phyloP scores from a whole-genome alignment of 1,140 invertebrate genomes.

The Tenebrio molitor region DNA sequence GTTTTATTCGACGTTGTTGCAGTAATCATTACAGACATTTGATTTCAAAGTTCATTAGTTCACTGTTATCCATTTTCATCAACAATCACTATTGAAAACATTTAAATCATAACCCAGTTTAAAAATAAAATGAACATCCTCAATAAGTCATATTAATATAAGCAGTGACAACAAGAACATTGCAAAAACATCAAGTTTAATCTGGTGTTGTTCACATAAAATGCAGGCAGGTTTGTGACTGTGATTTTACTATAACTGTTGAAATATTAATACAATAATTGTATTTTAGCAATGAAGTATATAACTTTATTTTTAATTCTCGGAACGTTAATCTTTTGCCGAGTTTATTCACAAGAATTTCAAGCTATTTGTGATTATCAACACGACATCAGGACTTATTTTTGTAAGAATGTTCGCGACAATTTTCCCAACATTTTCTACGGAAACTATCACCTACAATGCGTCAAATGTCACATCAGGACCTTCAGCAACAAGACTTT shows the following conservation, averaged over 20 bases:
- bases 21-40: conserved; percentile 21
- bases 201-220: conserved; percentile 13
- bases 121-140: conserved; percentile 38
- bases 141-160: conserved; percentile 33
- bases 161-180: neutral
- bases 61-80: conserved; percentile 15
- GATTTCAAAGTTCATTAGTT: conserved; percentile 38
- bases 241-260: neutral
- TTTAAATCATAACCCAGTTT: conserved; percentile 38
- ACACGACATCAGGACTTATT: conserved; percentile 52
- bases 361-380: conserved; percentile 22
- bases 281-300: conserved; percentile 21
- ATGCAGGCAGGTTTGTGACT: conserved; percentile 26
- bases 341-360: neutral
- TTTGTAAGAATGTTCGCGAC: conserved; percentile 56
- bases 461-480: conserved; percentile 56
- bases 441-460: conserved; percentile 59
- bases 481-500: conserved; percentile 57
- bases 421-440: conserved; percentile 59
- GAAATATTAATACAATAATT: neutral
- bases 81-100: conserved; percentile 22
- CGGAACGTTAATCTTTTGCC: neutral
- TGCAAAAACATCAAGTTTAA: conserved; percentile 7
- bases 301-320: neutral
- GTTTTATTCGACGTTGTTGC: conserved; percentile 34